Evolutionary conservation across 2,113 vertebrate species (phyloP).

Genomic region (Carettochelys insculpta): DNA sequence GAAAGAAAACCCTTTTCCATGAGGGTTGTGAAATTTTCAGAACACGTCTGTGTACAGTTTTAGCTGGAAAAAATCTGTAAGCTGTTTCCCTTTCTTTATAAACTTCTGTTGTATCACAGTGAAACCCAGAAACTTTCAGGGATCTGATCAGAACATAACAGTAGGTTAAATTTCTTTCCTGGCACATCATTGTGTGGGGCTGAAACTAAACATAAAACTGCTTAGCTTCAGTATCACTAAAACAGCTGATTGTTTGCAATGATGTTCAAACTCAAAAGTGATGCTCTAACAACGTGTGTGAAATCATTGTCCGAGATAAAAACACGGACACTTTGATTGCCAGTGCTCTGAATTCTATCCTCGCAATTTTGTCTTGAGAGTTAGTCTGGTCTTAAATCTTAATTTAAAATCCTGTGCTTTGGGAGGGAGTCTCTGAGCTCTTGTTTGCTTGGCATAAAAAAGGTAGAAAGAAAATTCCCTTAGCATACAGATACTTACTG

Average conservation of each 20-base stretch:
- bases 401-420: too few relatives aligned
- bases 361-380: not conserved
- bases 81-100: not conserved
- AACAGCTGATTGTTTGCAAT: not conserved
- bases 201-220: not conserved
- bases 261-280: not conserved
- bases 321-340: accelerated
- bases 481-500: too few relatives aligned
- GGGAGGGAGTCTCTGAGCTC: too few relatives aligned
- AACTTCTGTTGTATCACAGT: not conserved
- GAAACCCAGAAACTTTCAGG: not conserved
- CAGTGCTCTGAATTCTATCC: not conserved
- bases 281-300: not conserved
- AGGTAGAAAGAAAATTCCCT: too few relatives aligned
- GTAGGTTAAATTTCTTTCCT: not conserved
- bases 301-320: not conserved
- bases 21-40: accelerated
- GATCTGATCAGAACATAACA: not conserved
- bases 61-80: not conserved
- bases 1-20: slow-evolving; percentile 5
- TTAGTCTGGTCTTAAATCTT: not conserved
- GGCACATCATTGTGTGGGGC: not conserved
- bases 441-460: too few relatives aligned
- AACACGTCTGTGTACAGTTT: not conserved
- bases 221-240: not conserved